Conservation (phyloP, 2,797 vertebrate species). For the Anomalospiza imberbis region DNA sequence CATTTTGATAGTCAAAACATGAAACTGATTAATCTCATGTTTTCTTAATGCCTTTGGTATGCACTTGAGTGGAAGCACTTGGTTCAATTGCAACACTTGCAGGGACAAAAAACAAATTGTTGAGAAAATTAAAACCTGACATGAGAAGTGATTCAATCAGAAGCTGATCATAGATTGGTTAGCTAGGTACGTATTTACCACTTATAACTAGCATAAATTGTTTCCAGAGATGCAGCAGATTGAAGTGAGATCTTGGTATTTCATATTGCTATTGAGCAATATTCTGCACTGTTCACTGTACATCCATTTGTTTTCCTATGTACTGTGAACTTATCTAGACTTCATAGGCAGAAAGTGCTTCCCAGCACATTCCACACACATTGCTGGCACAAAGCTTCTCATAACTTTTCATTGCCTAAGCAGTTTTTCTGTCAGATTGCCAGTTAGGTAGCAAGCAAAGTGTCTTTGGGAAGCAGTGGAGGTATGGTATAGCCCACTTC, state of each 20-base stretch:
- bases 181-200: neutral
- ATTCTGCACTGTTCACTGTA: neutral
- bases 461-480: neutral
- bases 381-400: constrained; percentile 16
- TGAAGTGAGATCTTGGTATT: neutral
- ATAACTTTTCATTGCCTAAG: constrained; percentile 24
- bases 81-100: neutral
- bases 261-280: constrained; percentile 40
- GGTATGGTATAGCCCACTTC: neutral
- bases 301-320: constrained; percentile 23
- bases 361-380: constrained; percentile 16
- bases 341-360: constrained; percentile 45
- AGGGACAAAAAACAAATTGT: neutral
- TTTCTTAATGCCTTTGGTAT: neutral
- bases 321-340: constrained; percentile 18
- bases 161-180: neutral
- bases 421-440: constrained; percentile 33
- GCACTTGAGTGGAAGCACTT: neutral
- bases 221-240: neutral
- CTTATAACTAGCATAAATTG: neutral
- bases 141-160: neutral
- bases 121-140: neutral
- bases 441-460: neutral
- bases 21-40: neutral
- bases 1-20: neutral